phyloP scores from a whole-genome alignment of 2,113 vertebrate species.

The Callipepla californica region DNA sequence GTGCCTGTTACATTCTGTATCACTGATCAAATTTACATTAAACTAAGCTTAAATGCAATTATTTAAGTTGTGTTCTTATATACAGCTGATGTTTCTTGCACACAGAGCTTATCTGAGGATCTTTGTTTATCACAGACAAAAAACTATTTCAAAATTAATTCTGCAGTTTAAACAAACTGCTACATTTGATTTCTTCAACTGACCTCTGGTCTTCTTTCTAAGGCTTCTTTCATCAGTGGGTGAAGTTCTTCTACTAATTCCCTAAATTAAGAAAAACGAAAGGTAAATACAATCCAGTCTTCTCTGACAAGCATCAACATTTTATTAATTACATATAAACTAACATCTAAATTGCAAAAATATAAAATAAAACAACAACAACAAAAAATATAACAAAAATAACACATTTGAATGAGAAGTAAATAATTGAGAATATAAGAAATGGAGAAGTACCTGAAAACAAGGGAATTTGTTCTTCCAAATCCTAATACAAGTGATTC shows the following conservation, averaged over 20 bases:
- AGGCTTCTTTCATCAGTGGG: constrained; percentile 97
- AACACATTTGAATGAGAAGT: neutral
- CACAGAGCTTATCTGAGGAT: neutral
- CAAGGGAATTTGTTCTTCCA: constrained; percentile 96
- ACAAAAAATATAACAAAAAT: neutral
- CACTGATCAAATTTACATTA: neutral
- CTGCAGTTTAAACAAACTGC: neutral
- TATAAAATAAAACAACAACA: neutral
- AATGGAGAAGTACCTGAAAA: constrained; percentile 90
- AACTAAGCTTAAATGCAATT: neutral
- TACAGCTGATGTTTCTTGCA: neutral
- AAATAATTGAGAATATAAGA: constrained; percentile 10
- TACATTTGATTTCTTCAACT: constrained; percentile 36
- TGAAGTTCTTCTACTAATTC: constrained; percentile 99
- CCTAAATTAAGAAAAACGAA: constrained; percentile 71
- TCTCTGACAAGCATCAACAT: neutral
- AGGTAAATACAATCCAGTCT: neutral
- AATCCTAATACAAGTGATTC: constrained; percentile 97
- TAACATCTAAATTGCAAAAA: neutral
- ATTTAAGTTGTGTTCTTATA: neutral
- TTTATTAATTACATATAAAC: neutral
- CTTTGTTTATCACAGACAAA: neutral
- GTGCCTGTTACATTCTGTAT: neutral
- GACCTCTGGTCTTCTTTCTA: constrained; percentile 97
- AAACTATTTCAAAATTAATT: neutral